Conservation (phyloP, 92 coral and sea anemone genomes). For the Chrysogorgia sp. region DNA sequence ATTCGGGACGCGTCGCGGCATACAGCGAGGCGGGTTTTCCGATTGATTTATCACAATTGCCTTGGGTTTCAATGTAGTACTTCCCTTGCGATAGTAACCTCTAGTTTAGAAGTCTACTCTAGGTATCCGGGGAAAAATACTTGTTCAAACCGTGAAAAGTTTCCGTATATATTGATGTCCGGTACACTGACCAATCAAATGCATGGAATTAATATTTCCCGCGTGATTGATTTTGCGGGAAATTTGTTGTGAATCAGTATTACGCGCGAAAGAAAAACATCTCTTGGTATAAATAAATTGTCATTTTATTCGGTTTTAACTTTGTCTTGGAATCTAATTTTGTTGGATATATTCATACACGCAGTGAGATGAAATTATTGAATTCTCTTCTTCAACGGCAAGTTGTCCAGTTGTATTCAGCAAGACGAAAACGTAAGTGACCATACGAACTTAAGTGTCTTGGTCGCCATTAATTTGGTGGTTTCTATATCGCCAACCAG, state of each 20-base stretch:
- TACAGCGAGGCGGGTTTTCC: too few relatives aligned
- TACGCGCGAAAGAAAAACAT: neutral
- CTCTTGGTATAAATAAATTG: neutral
- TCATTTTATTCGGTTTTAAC: conserved; percentile 3
- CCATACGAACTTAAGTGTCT: neutral
- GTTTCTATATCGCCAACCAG: neutral
- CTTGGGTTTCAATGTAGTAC: too few relatives aligned
- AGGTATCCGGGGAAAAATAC: too few relatives aligned
- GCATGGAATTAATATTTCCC: conserved; percentile 5
- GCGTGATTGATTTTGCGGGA: conserved; percentile 39
- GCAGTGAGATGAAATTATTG: conserved; percentile 9
- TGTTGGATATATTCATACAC: neutral
- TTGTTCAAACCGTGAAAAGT: too few relatives aligned
- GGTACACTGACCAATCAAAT: conserved; percentile 2
- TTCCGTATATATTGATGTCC: neutral
- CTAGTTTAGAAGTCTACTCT: too few relatives aligned
- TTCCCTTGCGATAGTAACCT: too few relatives aligned
- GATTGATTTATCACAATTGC: too few relatives aligned
- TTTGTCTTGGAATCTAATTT: neutral
- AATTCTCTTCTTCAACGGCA: conserved; percentile 27
- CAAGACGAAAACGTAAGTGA: conserved; percentile 12
- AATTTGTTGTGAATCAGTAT: conserved; percentile 1
- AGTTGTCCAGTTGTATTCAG: conserved; percentile 18
- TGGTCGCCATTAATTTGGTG: neutral
- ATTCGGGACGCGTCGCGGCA: too few relatives aligned